These are phyloP conservation scores for Drosophila orosa DNA, from an alignment of 1,140 invertebrate species.

Conservation along the genomic window DNA sequence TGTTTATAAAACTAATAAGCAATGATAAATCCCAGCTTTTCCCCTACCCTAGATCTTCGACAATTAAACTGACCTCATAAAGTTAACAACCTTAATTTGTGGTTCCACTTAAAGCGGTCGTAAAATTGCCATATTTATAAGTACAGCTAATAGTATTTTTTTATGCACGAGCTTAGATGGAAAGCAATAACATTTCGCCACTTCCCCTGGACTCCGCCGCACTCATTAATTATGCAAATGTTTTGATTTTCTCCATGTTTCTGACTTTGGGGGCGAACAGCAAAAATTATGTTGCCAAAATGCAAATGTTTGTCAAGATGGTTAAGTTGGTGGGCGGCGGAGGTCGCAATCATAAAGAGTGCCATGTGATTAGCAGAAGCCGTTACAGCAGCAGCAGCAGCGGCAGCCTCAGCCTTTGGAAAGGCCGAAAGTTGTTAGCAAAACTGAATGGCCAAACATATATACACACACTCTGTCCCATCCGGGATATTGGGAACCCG, in stretches of 20 bases:
- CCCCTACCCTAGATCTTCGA: neutral
- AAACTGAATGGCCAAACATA: conserved; percentile 42
- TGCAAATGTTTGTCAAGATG: conserved; percentile 60
- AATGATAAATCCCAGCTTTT: neutral
- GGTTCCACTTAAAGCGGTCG: conserved; percentile 2
- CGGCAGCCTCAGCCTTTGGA: conserved; percentile 2
- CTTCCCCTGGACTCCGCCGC: neutral
- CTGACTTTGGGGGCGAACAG: conserved; percentile 26
- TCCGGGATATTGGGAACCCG: conserved; percentile 36
- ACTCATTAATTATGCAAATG: conserved; percentile 77
- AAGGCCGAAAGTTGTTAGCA: conserved; percentile 68
- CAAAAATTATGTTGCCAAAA: conserved; percentile 71
- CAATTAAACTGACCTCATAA: neutral
- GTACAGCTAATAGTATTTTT: conserved; percentile 3
- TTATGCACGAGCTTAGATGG: neutral
- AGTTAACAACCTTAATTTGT: conserved; percentile 6
- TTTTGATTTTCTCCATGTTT: conserved; percentile 55
- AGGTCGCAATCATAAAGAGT: conserved; percentile 49
- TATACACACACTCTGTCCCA: conserved; percentile 15
- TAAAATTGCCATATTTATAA: conserved; percentile 1
- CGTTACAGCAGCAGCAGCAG: conserved; percentile 4
- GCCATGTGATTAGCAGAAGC: conserved; percentile 63
- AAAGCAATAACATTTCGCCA: conserved; percentile 15
- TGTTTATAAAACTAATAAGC: neutral
- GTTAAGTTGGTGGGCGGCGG: neutral